These are phyloP conservation scores for Coluber constrictor DNA, from an alignment of 2,797 vertebrate genomes.

Conservation along the genomic window DNA sequence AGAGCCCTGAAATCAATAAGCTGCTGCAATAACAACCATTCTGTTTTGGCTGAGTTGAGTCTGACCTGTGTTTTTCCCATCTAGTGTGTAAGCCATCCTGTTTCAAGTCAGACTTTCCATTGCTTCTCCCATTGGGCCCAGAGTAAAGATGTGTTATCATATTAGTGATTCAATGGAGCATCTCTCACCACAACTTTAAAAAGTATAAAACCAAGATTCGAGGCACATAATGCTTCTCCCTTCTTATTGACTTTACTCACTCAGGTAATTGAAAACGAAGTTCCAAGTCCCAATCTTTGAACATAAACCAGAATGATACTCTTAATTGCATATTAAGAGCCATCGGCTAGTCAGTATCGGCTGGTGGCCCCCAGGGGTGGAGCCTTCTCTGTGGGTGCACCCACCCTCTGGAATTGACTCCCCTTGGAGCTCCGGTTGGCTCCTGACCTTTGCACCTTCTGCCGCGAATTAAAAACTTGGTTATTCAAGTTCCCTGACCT, in stretches of 20 bases:
- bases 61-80: neutral
- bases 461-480: too few relatives aligned
- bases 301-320: neutral
- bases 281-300: neutral
- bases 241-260: neutral
- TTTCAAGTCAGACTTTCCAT: neutral
- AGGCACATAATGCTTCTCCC: neutral
- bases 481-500: too few relatives aligned
- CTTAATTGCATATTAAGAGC: neutral
- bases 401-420: too few relatives aligned
- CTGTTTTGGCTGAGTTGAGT: neutral
- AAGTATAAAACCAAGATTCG: neutral
- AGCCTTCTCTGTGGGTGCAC: too few relatives aligned
- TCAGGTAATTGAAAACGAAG: neutral
- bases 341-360: too few relatives aligned
- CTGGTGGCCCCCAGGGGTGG: too few relatives aligned
- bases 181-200: neutral
- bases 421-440: too few relatives aligned
- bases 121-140: neutral
- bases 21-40: neutral
- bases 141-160: neutral
- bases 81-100: neutral
- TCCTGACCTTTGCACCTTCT: too few relatives aligned
- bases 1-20: neutral
- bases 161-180: neutral